phyloP scores from a whole-genome alignment of 2,113 vertebrate species.

The Ctenodactylus gundi region DNA sequence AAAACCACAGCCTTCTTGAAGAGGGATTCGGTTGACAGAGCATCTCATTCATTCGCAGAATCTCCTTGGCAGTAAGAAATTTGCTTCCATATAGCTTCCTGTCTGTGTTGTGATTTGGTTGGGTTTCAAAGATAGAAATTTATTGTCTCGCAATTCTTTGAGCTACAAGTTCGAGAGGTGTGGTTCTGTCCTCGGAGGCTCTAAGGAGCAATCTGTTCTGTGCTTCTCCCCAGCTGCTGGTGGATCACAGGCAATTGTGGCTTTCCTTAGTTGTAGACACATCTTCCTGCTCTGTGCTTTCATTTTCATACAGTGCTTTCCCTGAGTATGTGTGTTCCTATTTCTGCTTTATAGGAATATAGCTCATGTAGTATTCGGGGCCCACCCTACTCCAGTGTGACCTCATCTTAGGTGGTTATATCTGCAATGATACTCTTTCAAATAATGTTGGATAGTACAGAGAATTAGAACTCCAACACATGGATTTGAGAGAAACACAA shows the following conservation, averaged over 20 bases:
- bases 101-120: neutral
- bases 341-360: neutral
- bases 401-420: neutral
- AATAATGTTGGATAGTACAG: neutral
- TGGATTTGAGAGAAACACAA: neutral
- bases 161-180: neutral
- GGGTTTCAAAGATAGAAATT: neutral
- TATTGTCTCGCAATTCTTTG: neutral
- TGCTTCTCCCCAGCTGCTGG: neutral
- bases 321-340: neutral
- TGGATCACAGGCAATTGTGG: neutral
- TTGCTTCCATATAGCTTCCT: neutral
- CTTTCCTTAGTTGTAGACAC: neutral
- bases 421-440: neutral
- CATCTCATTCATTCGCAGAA: neutral
- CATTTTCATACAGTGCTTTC: neutral
- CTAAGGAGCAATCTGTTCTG: neutral
- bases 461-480: neutral
- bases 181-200: neutral
- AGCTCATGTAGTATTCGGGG: neutral
- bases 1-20: neutral
- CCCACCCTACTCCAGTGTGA: neutral
- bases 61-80: neutral
- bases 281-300: neutral
- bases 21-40: rapidly evolving